Conservation (phyloP, 2,797 vertebrate genomes). For the Parotocinclus haroldoi region DNA sequence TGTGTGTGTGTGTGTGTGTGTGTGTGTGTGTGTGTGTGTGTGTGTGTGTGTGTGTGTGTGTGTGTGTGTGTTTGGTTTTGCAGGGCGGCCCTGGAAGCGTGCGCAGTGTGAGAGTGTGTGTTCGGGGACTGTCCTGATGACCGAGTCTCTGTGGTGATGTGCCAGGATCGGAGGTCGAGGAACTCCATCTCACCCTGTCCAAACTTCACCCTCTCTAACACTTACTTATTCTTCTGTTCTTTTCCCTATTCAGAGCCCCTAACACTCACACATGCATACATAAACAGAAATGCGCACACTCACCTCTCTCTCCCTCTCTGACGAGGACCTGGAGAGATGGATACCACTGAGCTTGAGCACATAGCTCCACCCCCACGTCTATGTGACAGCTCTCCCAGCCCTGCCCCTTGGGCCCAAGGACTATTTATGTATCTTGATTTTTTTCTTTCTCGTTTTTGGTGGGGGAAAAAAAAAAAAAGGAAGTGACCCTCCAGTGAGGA, state of each 20-base stretch:
- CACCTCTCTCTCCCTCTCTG: conserved; percentile 18
- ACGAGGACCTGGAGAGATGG: conserved; percentile 23
- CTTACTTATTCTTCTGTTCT: neutral
- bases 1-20: no score
- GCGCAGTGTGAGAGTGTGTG: conserved; percentile 38
- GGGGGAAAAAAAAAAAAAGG: conserved; percentile 34
- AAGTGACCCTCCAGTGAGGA: conserved; percentile 43
- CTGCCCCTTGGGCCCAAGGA: conserved; percentile 43
- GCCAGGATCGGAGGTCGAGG: conserved; percentile 53
- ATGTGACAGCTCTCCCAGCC: conserved; percentile 35
- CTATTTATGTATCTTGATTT: conserved; percentile 46
- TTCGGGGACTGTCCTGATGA: conserved; percentile 48
- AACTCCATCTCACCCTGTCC: conserved; percentile 31
- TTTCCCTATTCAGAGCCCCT: conserved; percentile 11
- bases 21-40: no score
- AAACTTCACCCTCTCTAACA: conserved; percentile 33
- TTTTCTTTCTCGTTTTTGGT: conserved; percentile 40
- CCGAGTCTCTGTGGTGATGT: conserved; percentile 52
- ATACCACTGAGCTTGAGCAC: conserved; percentile 24
- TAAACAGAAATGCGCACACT: neutral
- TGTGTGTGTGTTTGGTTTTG: conserved; percentile 1
- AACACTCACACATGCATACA: neutral
- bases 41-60: no score
- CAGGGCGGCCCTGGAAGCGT: conserved; percentile 44
- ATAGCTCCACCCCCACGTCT: conserved; percentile 30